phyloP scores from a whole-genome alignment of 2,113 vertebrate genomes.

The Galbula dea region DNA sequence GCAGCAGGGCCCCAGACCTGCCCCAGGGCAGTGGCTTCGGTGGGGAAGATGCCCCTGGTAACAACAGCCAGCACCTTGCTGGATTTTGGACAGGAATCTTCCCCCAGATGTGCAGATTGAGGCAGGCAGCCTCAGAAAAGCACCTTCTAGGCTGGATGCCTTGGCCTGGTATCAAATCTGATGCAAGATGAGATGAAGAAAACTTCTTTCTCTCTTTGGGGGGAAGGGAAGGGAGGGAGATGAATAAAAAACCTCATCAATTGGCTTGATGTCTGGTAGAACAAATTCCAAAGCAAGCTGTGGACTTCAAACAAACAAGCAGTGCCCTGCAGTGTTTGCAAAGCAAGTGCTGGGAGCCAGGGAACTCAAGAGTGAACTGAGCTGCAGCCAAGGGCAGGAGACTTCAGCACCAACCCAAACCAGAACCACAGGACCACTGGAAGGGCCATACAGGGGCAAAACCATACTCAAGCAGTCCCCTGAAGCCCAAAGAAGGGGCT shows the following conservation, averaged over 20 bases:
- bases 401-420: neutral
- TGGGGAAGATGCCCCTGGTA: neutral
- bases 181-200: slow-evolving; percentile 22
- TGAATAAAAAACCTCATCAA: neutral
- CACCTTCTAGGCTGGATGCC: neutral
- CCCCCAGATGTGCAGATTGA: neutral
- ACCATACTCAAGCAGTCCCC: neutral
- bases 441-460: neutral
- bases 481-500: neutral
- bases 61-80: accelerated
- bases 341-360: neutral
- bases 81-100: neutral
- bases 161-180: neutral
- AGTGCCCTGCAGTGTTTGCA: neutral
- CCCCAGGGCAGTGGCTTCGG: neutral
- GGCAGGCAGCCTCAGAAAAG: neutral
- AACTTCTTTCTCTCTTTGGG: neutral
- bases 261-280: neutral
- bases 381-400: neutral
- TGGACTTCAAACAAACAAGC: neutral
- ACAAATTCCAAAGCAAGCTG: slow-evolving; percentile 33
- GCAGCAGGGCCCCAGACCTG: neutral
- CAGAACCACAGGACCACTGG: neutral
- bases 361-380: neutral
- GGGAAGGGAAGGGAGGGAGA: neutral